A percentile compares a stretch with the other conserved stretches of the same genome.
phyloP scores from a whole-genome alignment of 2,888 invertebrate species.

The Drosophila anceps region DNA sequence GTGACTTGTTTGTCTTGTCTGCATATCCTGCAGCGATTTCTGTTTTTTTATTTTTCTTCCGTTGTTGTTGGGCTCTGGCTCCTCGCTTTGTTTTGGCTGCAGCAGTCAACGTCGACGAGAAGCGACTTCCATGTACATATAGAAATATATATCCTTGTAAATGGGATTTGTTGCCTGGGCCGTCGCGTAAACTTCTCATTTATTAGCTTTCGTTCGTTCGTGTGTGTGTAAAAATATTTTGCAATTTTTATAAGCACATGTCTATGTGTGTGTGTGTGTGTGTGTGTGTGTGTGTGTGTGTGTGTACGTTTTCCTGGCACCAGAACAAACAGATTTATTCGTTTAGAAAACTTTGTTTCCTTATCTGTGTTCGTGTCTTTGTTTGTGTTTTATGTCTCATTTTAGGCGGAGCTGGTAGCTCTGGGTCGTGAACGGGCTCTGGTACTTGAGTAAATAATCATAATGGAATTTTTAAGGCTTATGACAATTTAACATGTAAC shows the following conservation, averaged over 20 bases:
- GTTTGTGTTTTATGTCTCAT: slow-evolving; percentile 61
- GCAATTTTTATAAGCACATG: slow-evolving; percentile 67
- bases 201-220: slow-evolving; percentile 63
- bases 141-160: slow-evolving; percentile 60
- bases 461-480: slow-evolving; percentile 80
- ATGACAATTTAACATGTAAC: slow-evolving; percentile 71
- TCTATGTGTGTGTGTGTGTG: slow-evolving; percentile 29
- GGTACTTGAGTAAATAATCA: slow-evolving; percentile 75
- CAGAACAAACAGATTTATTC: slow-evolving; percentile 77
- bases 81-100: slow-evolving; percentile 42
- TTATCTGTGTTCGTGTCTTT: slow-evolving; percentile 64
- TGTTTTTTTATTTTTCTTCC: slow-evolving; percentile 20
- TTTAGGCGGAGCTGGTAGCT: slow-evolving; percentile 1
- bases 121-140: slow-evolving; percentile 18
- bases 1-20: slow-evolving; percentile 80
- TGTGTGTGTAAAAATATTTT: slow-evolving; percentile 65
- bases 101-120: slow-evolving; percentile 46
- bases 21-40: slow-evolving; percentile 79
- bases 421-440: slow-evolving; percentile 2
- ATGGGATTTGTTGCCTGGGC: slow-evolving; percentile 69
- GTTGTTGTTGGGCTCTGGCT: slow-evolving; percentile 7
- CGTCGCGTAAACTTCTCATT: slow-evolving; percentile 78
- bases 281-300: slow-evolving; percentile 21
- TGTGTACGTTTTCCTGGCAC: slow-evolving; percentile 63
- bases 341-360: slow-evolving; percentile 78